Base-by-base conservation (phyloP, 2,113 vertebrate genomes). In the Petrocephalus microphthalmus region DNA sequence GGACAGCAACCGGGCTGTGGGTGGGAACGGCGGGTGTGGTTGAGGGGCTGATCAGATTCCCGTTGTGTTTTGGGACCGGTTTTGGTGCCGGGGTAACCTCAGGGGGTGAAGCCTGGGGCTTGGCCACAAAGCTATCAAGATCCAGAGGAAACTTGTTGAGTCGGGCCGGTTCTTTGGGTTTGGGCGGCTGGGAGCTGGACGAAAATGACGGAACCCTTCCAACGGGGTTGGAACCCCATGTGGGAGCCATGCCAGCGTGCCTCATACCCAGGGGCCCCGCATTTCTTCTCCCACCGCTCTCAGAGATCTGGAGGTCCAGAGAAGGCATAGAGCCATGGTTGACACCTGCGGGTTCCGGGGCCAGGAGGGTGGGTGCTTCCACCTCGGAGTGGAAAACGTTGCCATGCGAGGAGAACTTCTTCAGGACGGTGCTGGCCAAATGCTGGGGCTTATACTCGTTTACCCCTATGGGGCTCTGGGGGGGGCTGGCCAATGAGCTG, bases 401-500 rank as follows among this genome's bases (percentile, higher is more conserved):
- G 25, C 95, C 90, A 0, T 96, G 95, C 0, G 95, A 96, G 0
- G 94, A 95, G 87, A 96, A 95, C 89, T 95, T 97, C 90, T 96
- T 96, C 47, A 95, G 84, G 22, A 91, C 86, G 0, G 92, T 91
- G 85, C 88, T 86, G 0, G 90, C 10, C 1, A 91, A 78, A 0
- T 51, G 88, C 45, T 93, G 86, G 15, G 87, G 71, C 45, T 91
- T 89, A 0, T 90, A 91, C 81, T 90, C 92, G 0, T 89, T 84
- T 52, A 90, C 90, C 25, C 91, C 91, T 52, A 90, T 37, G 3
- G 87, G 64, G 53, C 91, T 92, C 49, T 88, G 93, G 15, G 90
- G 88, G 56, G 91, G 91, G 52, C 91, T 94, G 7, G 90, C 88
- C 88, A 93, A 92, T 67, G 94, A 93, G 87, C 89, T 88, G 7